These are phyloP conservation scores for Drosophila hamatofila DNA, from an alignment of 2,888 invertebrate genomes.

Conservation along the genomic window DNA sequence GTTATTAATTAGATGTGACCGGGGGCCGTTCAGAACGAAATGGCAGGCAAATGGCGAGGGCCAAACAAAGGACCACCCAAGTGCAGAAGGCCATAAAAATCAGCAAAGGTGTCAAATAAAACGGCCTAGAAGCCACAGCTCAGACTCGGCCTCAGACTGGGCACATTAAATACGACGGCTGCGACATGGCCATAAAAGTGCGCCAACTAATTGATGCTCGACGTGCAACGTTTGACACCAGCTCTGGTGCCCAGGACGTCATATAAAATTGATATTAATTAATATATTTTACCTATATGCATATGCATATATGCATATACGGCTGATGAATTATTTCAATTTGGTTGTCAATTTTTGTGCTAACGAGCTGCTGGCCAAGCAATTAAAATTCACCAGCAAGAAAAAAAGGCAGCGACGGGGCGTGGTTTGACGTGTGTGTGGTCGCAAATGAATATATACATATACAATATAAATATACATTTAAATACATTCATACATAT, in stretches of 20 bases:
- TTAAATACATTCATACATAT: not conserved
- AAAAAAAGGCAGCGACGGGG: slow-evolving; percentile 9
- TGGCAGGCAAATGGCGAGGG: slow-evolving; percentile 16
- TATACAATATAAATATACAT: not conserved
- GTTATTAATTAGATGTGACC: slow-evolving; percentile 55
- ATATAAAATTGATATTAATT: slow-evolving; percentile 70
- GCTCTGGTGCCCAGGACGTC: not conserved
- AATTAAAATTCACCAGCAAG: slow-evolving; percentile 57
- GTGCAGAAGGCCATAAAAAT: slow-evolving; percentile 61
- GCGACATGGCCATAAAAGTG: slow-evolving; percentile 50
- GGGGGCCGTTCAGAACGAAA: slow-evolving; percentile 34
- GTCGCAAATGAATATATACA: not conserved
- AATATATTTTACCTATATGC: slow-evolving; percentile 39
- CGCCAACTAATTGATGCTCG: slow-evolving; percentile 57
- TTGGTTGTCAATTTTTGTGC: slow-evolving; percentile 56
- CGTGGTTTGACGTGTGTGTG: slow-evolving; percentile 37
- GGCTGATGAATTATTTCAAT: slow-evolving; percentile 72
- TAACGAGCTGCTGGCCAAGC: slow-evolving; percentile 66
- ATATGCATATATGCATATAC: slow-evolving; percentile 10
- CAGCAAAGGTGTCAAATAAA: slow-evolving; percentile 72
- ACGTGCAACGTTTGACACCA: too few relatives aligned
- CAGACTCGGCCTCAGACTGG: not conserved
- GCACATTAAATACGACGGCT: slow-evolving; percentile 43
- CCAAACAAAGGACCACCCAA: slow-evolving; percentile 61
- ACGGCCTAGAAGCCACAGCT: slow-evolving; percentile 40